phyloP scores from a whole-genome alignment of 2,888 invertebrate species.

The Diarsia brunnea region DNA sequence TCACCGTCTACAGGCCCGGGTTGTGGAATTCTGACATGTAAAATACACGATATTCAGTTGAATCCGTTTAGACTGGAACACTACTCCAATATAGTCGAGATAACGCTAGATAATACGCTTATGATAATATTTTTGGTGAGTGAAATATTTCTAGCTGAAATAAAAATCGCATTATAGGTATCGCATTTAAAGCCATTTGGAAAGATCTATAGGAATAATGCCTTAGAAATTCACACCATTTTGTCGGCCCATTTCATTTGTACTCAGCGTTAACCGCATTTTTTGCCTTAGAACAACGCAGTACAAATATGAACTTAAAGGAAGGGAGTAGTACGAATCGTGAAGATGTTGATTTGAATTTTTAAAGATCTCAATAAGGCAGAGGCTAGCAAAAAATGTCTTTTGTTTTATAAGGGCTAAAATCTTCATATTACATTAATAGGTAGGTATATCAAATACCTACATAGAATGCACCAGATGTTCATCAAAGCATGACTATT shows the following conservation, averaged over 20 bases:
- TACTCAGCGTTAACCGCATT: not conserved
- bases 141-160: not conserved
- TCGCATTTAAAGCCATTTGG: not conserved
- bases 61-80: too few species aligned
- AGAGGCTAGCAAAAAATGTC: too few species aligned
- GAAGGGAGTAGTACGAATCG: not conserved
- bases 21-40: too few species aligned
- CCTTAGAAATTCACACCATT: not conserved
- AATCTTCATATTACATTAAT: not conserved
- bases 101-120: too few species aligned
- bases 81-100: too few species aligned
- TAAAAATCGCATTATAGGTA: not conserved
- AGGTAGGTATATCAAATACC: not conserved
- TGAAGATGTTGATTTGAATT: not conserved
- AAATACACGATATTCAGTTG: too few species aligned
- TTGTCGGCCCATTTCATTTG: too few species aligned
- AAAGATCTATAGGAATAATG: not conserved
- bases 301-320: not conserved
- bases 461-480: not conserved
- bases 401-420: not conserved
- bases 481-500: slow-evolving; percentile 17
- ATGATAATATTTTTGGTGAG: too few species aligned
- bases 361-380: too few species aligned
- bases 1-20: too few species aligned
- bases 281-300: not conserved